Percentiles rank a stretch among this genome's conserved stretches.
Evolutionary conservation across 2,797 vertebrate genomes (phyloP).

Genomic region (Poeciliopsis turneri): DNA sequence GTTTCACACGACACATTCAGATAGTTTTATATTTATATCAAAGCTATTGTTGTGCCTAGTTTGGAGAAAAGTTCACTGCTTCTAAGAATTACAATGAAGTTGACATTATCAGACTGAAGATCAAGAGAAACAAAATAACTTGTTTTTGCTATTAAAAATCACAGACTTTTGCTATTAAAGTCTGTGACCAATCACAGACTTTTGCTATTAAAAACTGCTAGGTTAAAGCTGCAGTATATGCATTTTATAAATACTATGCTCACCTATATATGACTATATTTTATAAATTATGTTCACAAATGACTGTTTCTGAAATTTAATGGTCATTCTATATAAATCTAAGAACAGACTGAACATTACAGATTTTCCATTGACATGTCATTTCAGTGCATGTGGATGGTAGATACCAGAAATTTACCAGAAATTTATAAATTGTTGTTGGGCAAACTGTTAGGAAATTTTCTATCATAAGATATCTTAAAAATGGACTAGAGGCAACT

Average conservation of each 20-base stretch:
- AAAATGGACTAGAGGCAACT: neutral
- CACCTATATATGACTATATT: neutral
- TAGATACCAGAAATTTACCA: neutral
- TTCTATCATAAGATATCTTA: neutral
- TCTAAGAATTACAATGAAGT: neutral
- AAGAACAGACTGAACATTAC: neutral
- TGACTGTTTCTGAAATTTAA: neutral
- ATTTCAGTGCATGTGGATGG: neutral
- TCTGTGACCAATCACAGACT: neutral
- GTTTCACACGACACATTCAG: neutral
- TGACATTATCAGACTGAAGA: neutral
- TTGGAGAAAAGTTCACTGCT: neutral
- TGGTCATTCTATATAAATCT: neutral
- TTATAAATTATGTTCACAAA: neutral
- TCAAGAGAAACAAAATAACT: neutral
- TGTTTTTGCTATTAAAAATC: too few relatives aligned
- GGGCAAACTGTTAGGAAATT: neutral
- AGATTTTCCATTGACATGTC: neutral
- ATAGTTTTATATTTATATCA: neutral
- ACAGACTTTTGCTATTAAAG: neutral
- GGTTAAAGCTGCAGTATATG: too few relatives aligned
- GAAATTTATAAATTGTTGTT: neutral
- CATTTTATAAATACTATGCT: too few relatives aligned
- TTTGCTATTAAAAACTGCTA: neutral
- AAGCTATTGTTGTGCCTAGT: neutral